Evolutionary conservation across 2,797 vertebrate species (phyloP).

Genomic region (Vultur gryphus): DNA sequence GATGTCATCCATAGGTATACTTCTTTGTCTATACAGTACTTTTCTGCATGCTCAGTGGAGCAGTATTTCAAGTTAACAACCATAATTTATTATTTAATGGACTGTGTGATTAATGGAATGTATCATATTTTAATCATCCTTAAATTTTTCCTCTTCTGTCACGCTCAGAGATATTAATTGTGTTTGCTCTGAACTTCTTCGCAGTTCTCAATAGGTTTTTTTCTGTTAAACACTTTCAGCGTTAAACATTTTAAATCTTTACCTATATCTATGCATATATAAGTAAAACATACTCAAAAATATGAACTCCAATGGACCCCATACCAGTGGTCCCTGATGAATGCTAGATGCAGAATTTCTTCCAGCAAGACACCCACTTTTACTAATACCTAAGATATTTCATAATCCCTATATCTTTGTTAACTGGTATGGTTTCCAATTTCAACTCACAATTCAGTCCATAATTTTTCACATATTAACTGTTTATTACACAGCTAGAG

Average conservation of each 20-base stretch:
- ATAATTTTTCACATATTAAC: not conserved
- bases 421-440: not conserved
- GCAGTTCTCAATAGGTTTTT: not conserved
- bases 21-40: not conserved
- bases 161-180: not conserved
- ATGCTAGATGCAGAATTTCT: not conserved
- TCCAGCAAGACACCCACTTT: not conserved
- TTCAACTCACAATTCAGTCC: not conserved
- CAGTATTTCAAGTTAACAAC: conserved; percentile 25
- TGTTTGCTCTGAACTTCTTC: not conserved
- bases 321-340: not conserved
- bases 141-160: not conserved
- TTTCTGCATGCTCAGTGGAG: not conserved
- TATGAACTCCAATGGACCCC: not conserved
- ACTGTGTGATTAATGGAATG: conserved; percentile 40
- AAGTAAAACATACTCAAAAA: not conserved
- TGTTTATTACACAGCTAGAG: not conserved
- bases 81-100: conserved; percentile 39
- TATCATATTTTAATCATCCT: conserved; percentile 25
- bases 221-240: not conserved
- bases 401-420: not conserved
- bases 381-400: not conserved
- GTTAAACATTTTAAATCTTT: not conserved
- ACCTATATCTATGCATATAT: not conserved
- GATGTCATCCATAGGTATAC: not conserved